Base-by-base conservation (phyloP, 2,797 vertebrate species). In the Nannoperca australis region DNA sequence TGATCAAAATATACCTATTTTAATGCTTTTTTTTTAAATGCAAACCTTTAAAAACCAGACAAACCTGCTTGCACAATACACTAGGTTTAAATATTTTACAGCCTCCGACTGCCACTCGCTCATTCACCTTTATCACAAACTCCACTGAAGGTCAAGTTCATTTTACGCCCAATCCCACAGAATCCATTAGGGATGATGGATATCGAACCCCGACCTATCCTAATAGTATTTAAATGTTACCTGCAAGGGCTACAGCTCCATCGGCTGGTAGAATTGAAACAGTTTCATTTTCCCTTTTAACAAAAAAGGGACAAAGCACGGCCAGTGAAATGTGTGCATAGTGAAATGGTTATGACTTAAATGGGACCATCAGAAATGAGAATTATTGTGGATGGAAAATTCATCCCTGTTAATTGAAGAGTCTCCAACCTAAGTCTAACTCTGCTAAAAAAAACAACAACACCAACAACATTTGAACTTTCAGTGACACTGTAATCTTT, bases 141-240 rank as follows among this genome's bases (percentile, higher is more conserved):
- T 53, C 70, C 30, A 53, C 65, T 80, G 68, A 87, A 90, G 85
- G 82, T 91, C 85, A 89, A 88, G 63, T 79, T 84, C 66, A 85
- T 87, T 84, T 77, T 54, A 42, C 38, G 72, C 32, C 27, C 66
- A 61, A 45, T 55, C 22, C 50, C 64, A 66, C 70, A 50, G 38
- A 81, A 72, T 78, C 74, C 70, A 86, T 86, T 76, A 78, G 40
- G 38, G 56, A 54, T 75, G 72, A 82, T 32, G 66, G 67, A 79
- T 70, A 64, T 27, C 3, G 4, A 69, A 70, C 51, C 49, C 69
- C 38, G 12, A 61, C 54, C 56, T 74, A 63, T 38, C 74, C 53
- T 83, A 76, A 80, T 70, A 61, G 66, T 54, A 24, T 81, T 68
- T 51, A 82, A 84, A 81, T 65, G 64, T 73, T 72, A 68, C 56